These are phyloP conservation scores for Drosophila ercepeae DNA, from an alignment of 1,140 invertebrate genomes.

Conservation along the genomic window DNA sequence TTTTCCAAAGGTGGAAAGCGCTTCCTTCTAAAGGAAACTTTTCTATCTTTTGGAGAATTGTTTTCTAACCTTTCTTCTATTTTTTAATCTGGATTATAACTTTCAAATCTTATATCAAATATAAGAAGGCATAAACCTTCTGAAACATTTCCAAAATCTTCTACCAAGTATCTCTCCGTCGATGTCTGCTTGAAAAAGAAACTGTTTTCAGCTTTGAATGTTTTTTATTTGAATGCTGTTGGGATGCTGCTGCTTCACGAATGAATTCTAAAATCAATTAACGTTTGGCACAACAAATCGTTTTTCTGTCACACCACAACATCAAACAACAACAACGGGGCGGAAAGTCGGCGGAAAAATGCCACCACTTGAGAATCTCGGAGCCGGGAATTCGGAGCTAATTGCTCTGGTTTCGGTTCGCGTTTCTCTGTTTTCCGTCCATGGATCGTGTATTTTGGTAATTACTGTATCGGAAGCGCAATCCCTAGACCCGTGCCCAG, in stretches of 20 bases:
- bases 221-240: constrained; percentile 10
- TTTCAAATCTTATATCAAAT: no score
- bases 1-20: no score
- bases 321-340: constrained; percentile 54
- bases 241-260: constrained; percentile 47
- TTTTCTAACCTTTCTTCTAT: no score
- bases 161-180: constrained; percentile 25
- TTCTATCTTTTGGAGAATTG: no score
- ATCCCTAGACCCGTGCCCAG: not conserved
- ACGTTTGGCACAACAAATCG: constrained; percentile 79
- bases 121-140: no score
- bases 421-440: not conserved
- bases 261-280: constrained; percentile 82
- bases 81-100: no score
- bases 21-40: no score
- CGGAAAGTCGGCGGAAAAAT: constrained; percentile 19
- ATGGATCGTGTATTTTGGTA: constrained; percentile 39
- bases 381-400: constrained; percentile 37
- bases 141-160: no score
- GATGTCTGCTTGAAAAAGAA: not conserved
- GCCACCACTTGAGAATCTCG: constrained; percentile 42
- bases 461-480: constrained; percentile 32
- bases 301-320: constrained; percentile 76
- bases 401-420: constrained; percentile 34
- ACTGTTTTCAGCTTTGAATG: not conserved